Evolutionary conservation across 2,113 vertebrate genomes (phyloP), one percentile per base, ranked within the genome.

Genomic region (Caloenas nicobarica): DNA sequence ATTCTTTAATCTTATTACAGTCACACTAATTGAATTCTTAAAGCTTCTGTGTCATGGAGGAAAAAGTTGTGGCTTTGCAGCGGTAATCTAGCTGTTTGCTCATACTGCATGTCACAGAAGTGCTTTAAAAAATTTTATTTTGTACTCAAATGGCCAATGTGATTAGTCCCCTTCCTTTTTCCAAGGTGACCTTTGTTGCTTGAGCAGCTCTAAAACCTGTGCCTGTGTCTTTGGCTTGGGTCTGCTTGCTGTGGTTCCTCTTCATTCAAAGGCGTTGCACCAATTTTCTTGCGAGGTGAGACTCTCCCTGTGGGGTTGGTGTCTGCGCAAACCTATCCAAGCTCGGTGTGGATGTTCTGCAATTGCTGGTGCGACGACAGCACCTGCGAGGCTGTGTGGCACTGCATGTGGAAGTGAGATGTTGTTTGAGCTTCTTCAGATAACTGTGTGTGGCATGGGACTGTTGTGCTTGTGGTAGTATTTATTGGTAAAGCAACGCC

Each of bases 161-260:
- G 15, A 22, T 65, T 3, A 14, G 31, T 50, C 29, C 31, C 7
- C 19, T n/a, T 79, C 33, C 31, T 53, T 70, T 71, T 12, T 53
- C 18, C 91, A 95, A 95, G 95, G 94, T 96, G 91, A 97, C 92
- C 77, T 7, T 51, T 90, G 38, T 34, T 71, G 64, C 65, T 64
- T 15, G 42, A 81, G 62, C 40, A 44, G 46, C 70, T 46, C 24
- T 34, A 24, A 89, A 64, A 18, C 69, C 44, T 34, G 25, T 22
- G 3, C n/a, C 54, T 7, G 13, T 40, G 11, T 15, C 57, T 81
- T 26, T 50, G 48, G 5, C 33, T 86, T 8, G 3, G 8, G 4
- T 34, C 66, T 77, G 24, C 36, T 62, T 19, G 16, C 62, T 44
- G 21, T 10, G n/a, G 0, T 4, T 48, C 22, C 33, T 40, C 29